phyloP scores from a whole-genome alignment of 2,888 invertebrate species.

The Agrochola circellaris region DNA sequence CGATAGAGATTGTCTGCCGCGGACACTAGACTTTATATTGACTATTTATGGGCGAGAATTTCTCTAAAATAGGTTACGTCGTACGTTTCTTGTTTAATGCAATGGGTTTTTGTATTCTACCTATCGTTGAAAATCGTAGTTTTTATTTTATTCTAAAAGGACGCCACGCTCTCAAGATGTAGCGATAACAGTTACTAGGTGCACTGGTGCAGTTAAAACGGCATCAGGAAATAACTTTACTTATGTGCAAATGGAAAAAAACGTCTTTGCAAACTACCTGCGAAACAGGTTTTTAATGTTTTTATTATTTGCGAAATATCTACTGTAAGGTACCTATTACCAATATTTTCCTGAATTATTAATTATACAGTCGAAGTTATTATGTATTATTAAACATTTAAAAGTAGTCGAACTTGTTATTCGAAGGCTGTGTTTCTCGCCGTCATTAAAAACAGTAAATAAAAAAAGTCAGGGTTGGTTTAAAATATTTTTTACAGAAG shows the following conservation, averaged over 20 bases:
- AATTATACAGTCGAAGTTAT: slow-evolving; percentile 9
- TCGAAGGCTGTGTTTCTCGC: slow-evolving; percentile 2
- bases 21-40: slow-evolving; percentile 74
- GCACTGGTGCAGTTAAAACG: slow-evolving; percentile 26
- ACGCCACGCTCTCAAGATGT: slow-evolving; percentile 7
- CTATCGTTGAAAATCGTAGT: slow-evolving; percentile 16
- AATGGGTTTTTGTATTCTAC: slow-evolving; percentile 19
- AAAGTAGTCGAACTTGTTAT: background rate
- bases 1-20: slow-evolving; percentile 74
- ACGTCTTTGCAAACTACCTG: background rate
- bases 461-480: background rate
- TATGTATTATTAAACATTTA: background rate
- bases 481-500: slow-evolving; percentile 2
- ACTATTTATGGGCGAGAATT: slow-evolving; percentile 69
- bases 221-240: slow-evolving; percentile 13
- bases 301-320: slow-evolving; percentile 5
- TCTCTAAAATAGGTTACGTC: slow-evolving; percentile 58
- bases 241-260: slow-evolving; percentile 15
- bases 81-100: slow-evolving; percentile 48
- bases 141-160: slow-evolving; percentile 19
- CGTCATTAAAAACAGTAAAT: background rate
- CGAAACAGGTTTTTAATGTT: slow-evolving; percentile 11
- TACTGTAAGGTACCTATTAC: too few relatives aligned
- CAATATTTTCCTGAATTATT: slow-evolving; percentile 13
- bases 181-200: slow-evolving; percentile 8